Percentiles rank a stretch among this genome's conserved stretches.
These are phyloP conservation scores for Lacerta bilineata DNA, from an alignment of 2,797 vertebrate species.

Conservation along the genomic window DNA sequence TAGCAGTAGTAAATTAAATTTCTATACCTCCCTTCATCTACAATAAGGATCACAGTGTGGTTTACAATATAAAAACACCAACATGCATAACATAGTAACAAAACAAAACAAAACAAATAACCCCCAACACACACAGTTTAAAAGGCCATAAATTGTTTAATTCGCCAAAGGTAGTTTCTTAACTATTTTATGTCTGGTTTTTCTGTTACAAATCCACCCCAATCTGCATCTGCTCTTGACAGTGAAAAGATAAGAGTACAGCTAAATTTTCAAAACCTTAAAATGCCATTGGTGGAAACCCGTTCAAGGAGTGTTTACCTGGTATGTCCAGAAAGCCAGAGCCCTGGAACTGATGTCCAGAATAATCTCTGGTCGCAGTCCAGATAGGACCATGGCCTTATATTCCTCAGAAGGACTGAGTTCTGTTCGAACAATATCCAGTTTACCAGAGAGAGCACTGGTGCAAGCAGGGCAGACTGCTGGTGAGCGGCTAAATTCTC, in stretches of 20 bases:
- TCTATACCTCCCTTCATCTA: no score
- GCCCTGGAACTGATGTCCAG: slow-evolving; percentile 90
- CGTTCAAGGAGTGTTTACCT: slow-evolving; percentile 79
- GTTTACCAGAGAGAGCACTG: slow-evolving; percentile 88
- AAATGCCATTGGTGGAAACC: not conserved
- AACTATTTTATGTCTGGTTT: not conserved
- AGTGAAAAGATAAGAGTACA: not conserved
- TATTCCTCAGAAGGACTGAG: slow-evolving; percentile 90
- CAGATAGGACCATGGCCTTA: slow-evolving; percentile 91
- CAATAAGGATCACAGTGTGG: no score
- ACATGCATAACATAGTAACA: no score
- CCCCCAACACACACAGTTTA: no score
- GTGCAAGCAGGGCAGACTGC: slow-evolving; percentile 90
- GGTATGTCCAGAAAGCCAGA: slow-evolving; percentile 92
- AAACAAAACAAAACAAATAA: no score
- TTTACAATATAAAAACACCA: no score
- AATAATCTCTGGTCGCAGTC: slow-evolving; percentile 87
- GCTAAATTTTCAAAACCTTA: not conserved
- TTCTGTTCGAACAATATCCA: slow-evolving; percentile 91
- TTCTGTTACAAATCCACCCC: not conserved
- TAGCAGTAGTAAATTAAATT: no score
- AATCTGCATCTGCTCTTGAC: not conserved
- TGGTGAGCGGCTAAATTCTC: slow-evolving; percentile 88
- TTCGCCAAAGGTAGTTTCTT: not conserved
- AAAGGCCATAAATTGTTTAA: no score